A percentile compares a stretch with the other conserved stretches of the same genome.
phyloP scores from a whole-genome alignment of 2,888 invertebrate species.

The Pollenia angustigena region DNA sequence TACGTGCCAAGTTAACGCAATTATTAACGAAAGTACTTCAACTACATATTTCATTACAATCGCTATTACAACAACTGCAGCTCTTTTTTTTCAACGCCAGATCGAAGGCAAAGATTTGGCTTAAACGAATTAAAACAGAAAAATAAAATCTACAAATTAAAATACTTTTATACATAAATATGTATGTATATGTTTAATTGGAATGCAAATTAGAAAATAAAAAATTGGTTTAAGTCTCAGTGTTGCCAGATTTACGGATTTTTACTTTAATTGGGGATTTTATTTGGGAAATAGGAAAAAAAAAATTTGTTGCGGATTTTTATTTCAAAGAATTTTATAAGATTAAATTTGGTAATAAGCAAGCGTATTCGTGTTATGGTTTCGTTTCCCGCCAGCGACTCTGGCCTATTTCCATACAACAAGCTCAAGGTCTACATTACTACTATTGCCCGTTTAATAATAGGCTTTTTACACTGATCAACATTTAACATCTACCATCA shows the following conservation, averaged over 20 bases:
- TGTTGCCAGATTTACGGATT: not conserved
- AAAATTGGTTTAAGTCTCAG: not conserved
- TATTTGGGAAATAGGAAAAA: no score
- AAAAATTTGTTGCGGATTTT: no score
- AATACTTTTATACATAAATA: not conserved
- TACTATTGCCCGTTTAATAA: no score
- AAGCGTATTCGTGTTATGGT: no score
- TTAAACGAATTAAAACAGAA: conserved; percentile 42
- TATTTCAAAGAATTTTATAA: no score
- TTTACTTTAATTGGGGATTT: no score
- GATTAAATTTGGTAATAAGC: no score
- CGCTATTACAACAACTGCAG: not conserved
- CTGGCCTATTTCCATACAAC: no score
- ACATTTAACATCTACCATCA: no score
- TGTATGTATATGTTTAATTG: not conserved
- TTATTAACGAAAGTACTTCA: conserved; percentile 54
- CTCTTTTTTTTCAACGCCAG: conserved; percentile 28
- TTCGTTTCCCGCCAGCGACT: no score
- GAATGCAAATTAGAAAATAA: not conserved
- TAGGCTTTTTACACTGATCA: no score
- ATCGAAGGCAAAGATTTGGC: conserved; percentile 62
- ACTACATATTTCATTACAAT: not conserved
- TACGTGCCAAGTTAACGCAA: conserved; percentile 74
- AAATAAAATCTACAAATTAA: conserved; percentile 44
- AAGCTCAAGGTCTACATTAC: no score